Evolutionary conservation across 2,888 invertebrate genomes (phyloP), one percentile per base, ranked within the genome.

Genomic region (Imbricaverruca yamaguchii): DNA sequence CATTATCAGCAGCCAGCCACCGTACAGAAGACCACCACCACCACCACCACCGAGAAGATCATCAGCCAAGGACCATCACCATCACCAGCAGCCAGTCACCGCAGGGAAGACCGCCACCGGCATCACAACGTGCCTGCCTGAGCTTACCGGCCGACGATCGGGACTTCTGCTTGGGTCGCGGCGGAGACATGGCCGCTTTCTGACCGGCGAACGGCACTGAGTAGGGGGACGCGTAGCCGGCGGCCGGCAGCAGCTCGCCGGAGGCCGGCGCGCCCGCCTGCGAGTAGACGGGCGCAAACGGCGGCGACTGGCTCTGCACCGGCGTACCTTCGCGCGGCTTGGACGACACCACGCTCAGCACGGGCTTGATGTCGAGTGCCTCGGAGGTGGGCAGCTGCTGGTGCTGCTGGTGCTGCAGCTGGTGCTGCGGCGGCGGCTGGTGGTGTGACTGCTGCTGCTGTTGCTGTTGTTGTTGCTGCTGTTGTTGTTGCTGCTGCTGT

Each of bases 91-190:
- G 39, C 57, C 57, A 13, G 13, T 13, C 57, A 13, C 57, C 10
- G 57, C 9, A 57, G 57, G 57, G 57, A 13, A 57, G 13, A 57
- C 57, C 57, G 23, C 67, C 67, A 25, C 11, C 74, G 8, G 53
- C 55, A 21, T 7, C 74, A 18, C 53, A 8, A 6, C 69, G 8
- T 13, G 13, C 39, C 8, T 15, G 15, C 11, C 74, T 21, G 21
- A 7, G 56, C 79, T 79, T 59, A 79, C 79, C 79, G 56, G 79
- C 79, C 18, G 79, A 79, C 23, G 79, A 57, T 57, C 79, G 79
- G 57, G 79, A 79, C 57, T 79, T 79, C 57, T 79, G 79, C 57
- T 79, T 79, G 23, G 74, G 74, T 55, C 74, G 53, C 53, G 74
- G 74, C 55, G 74, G 74, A 10, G 74, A 74, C 74, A 74, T 74